These are phyloP conservation scores for Nycticryphes semicollaris DNA, from an alignment of 2,113 vertebrate genomes.

Conservation along the genomic window DNA sequence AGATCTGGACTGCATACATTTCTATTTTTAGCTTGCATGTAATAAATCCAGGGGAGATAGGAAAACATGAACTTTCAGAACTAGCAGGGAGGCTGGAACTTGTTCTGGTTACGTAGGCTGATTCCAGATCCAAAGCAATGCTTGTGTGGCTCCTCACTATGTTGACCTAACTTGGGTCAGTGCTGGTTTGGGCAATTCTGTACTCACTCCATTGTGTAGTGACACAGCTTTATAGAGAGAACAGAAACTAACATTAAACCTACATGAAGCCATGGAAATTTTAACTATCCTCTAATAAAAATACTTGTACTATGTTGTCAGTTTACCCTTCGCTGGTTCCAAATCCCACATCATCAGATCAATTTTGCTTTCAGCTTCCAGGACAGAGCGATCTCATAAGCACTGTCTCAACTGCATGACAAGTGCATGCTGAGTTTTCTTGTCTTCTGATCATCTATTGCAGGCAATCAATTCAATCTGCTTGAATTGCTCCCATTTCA, in stretches of 20 bases:
- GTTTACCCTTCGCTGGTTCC: not conserved
- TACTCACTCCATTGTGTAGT: not conserved
- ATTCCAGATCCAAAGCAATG: not conserved
- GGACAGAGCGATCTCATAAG: not conserved
- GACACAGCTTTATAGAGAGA: not conserved
- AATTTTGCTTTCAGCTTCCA: constrained; percentile 10
- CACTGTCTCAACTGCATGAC: not conserved
- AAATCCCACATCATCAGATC: not conserved
- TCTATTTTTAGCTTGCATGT: not conserved
- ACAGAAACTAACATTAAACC: not conserved
- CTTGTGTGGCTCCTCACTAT: not conserved
- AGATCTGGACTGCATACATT: not conserved
- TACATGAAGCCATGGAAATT: not conserved
- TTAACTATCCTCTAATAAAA: not conserved
- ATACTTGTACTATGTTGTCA: not conserved
- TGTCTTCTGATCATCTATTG: not conserved
- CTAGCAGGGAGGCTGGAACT: not conserved
- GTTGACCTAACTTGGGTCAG: not conserved
- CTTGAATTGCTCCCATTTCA: not conserved
- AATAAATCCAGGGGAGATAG: not conserved
- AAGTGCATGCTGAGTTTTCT: not conserved
- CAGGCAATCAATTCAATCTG: not conserved
- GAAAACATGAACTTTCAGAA: not conserved
- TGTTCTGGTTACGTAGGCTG: not conserved
- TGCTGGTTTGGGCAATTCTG: not conserved